Conservation (phyloP, 2,888 invertebrate genomes). For the Metellina segmentata region DNA sequence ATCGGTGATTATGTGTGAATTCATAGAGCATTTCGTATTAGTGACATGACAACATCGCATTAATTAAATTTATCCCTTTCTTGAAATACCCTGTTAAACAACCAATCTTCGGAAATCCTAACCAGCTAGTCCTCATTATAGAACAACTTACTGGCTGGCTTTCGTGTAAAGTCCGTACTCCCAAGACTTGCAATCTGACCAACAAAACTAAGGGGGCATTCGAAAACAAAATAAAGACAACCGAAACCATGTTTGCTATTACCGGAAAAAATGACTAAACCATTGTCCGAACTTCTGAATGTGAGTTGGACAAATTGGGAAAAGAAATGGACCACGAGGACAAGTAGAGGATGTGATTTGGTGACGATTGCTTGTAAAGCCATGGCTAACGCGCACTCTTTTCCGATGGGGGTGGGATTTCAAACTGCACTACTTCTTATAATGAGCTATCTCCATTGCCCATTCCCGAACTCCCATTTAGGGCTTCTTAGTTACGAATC, state of each 20-base stretch:
- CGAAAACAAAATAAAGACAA: conserved; percentile 49
- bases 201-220: conserved; percentile 20
- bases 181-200: conserved; percentile 30
- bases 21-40: too few relatives aligned
- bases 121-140: conserved; percentile 22
- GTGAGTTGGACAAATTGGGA: conserved; percentile 69
- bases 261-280: conserved; percentile 51
- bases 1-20: too few relatives aligned
- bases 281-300: conserved; percentile 63
- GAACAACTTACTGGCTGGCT: neutral
- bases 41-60: too few relatives aligned
- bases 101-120: neutral
- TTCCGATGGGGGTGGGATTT: conserved; percentile 51
- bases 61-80: too few relatives aligned
- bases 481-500: conserved; percentile 51
- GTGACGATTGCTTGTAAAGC: conserved; percentile 73
- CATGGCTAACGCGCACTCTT: conserved; percentile 47
- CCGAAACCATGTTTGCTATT: conserved; percentile 57
- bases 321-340: conserved; percentile 58
- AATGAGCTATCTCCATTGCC: conserved; percentile 57
- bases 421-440: conserved; percentile 54
- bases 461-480: conserved; percentile 43
- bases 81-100: too few relatives aligned
- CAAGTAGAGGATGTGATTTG: conserved; percentile 58
- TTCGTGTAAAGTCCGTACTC: conserved; percentile 28